Evolutionary conservation across 2,113 vertebrate species (phyloP).

Genomic region (Myotis lucifugus): DNA sequence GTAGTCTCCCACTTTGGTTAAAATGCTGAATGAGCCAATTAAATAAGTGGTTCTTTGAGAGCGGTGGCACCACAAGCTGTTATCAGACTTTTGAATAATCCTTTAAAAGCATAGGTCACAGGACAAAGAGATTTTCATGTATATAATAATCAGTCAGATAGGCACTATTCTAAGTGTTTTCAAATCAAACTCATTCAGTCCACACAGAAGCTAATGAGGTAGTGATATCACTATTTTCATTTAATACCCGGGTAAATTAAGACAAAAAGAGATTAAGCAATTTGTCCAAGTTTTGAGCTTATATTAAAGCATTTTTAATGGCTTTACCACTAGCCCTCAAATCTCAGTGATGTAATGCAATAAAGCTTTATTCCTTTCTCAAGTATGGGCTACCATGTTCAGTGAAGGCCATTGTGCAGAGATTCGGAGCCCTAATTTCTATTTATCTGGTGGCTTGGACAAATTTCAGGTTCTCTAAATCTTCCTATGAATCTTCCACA

Average conservation of each 20-base stretch:
- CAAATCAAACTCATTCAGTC: neutral
- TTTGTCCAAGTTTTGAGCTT: neutral
- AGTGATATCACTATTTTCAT: neutral
- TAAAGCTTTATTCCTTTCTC: neutral
- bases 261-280: constrained; percentile 22
- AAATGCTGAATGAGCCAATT: neutral
- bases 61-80: neutral
- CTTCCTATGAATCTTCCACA: neutral
- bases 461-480: neutral
- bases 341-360: neutral
- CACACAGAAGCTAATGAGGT: neutral
- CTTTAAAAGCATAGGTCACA: neutral
- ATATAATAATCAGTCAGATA: neutral
- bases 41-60: neutral
- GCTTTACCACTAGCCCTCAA: neutral
- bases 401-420: neutral
- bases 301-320: neutral
- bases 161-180: neutral
- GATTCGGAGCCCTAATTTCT: neutral
- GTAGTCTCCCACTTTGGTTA: neutral
- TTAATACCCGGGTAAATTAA: constrained; percentile 5
- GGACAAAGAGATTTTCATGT: neutral
- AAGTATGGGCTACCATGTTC: neutral
- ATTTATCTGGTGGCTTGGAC: neutral
- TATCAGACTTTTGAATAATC: neutral